A percentile compares a stretch with the other conserved stretches of the same genome.
These are phyloP conservation scores for Triplophysa yarkandensis DNA, from an alignment of 2,797 vertebrate genomes.

Conservation along the genomic window DNA sequence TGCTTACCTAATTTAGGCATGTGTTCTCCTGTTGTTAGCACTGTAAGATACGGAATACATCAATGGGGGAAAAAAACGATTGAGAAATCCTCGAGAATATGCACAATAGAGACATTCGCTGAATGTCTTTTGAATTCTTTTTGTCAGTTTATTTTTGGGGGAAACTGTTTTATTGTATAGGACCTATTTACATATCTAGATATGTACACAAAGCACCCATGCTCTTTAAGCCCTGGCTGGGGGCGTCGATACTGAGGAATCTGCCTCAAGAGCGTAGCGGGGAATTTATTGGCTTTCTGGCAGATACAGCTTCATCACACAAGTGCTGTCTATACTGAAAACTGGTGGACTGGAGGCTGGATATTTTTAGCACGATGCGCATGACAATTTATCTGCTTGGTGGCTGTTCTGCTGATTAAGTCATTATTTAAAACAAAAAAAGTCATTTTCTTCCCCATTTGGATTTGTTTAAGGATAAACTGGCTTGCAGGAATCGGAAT, in stretches of 20 bases:
- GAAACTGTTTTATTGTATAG: conserved; percentile 96
- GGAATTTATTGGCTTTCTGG: conserved; percentile 79
- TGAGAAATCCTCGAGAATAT: conserved; percentile 81
- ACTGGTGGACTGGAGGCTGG: conserved; percentile 91
- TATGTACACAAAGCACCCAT: conserved; percentile 96
- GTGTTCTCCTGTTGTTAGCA: conserved; percentile 78
- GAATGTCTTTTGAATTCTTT: conserved; percentile 90
- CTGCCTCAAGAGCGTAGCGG: conserved; percentile 78
- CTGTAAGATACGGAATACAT: conserved; percentile 73
- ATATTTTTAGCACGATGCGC: conserved; percentile 99
- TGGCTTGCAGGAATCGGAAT: conserved; percentile 78
- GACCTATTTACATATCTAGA: conserved; percentile 96
- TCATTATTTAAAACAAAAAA: conserved; percentile 81
- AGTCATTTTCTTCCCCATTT: conserved; percentile 89
- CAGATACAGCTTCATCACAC: conserved; percentile 92
- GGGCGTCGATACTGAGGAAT: conserved; percentile 80
- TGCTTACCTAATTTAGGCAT: conserved; percentile 84
- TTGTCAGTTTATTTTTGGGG: conserved; percentile 87
- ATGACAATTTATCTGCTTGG: conserved; percentile 99
- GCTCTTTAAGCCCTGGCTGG: conserved; percentile 88
- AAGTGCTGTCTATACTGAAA: conserved; percentile 92
- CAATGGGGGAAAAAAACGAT: conserved; percentile 43
- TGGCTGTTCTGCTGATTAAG: conserved; percentile 99
- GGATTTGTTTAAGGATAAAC: conserved; percentile 86
- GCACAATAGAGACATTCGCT: conserved; percentile 94